phyloP scores from a whole-genome alignment of 30 jellyfish, hydroid and myxozoan species.

The Calvadosia cruxmelitensis region DNA sequence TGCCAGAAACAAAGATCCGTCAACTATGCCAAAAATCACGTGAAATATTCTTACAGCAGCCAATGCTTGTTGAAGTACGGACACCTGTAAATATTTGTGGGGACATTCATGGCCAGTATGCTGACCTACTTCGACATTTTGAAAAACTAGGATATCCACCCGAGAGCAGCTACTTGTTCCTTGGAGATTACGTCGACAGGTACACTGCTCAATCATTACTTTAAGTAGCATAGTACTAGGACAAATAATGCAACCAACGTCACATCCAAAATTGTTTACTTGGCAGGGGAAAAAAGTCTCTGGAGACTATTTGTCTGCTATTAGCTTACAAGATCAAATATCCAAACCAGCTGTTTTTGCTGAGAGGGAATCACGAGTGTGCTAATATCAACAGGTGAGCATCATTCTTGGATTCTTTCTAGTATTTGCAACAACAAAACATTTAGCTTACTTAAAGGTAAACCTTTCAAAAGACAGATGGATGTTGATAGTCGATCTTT shows the following conservation, averaged over 20 bases:
- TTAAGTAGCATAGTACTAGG: not conserved
- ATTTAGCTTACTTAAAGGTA: no score
- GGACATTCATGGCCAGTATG: slow-evolving; percentile 91
- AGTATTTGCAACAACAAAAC: no score
- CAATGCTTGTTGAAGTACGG: slow-evolving; percentile 55
- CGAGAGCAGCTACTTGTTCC: slow-evolving; percentile 38
- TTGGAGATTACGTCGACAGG: slow-evolving; percentile 98
- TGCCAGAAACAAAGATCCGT: slow-evolving; percentile 81
- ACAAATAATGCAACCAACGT: not conserved
- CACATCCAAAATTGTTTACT: no score
- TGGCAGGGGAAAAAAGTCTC: slow-evolving; percentile 73
- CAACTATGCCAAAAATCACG: slow-evolving; percentile 59
- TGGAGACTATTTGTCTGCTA: slow-evolving; percentile 79
- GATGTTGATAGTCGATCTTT: no score
- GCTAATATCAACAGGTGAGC: slow-evolving; percentile 92
- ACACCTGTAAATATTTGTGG: slow-evolving; percentile 95
- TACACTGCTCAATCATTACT: not conserved
- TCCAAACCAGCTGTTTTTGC: slow-evolving; percentile 51
- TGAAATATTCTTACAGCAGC: slow-evolving; percentile 58
- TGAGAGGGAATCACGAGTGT: slow-evolving; percentile 89
- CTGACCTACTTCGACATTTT: slow-evolving; percentile 75
- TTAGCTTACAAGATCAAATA: slow-evolving; percentile 66
- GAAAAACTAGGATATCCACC: slow-evolving; percentile 79
- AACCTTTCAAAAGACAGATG: no score
- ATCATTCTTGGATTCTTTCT: no score